These are phyloP conservation scores for Capreolus pygargus DNA, from an alignment of 2,113 vertebrate genomes.

Conservation along the genomic window DNA sequence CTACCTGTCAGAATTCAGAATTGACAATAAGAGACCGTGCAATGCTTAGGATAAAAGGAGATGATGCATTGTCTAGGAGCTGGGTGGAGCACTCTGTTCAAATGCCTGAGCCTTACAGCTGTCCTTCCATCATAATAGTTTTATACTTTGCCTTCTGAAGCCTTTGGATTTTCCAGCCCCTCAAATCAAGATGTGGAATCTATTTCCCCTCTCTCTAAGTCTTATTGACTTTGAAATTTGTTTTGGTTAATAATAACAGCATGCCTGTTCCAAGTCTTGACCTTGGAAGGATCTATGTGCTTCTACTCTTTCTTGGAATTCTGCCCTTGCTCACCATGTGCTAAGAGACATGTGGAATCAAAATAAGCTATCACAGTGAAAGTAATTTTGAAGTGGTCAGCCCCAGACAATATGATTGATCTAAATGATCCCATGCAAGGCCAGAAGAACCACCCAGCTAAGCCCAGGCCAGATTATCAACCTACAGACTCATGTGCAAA, in stretches of 20 bases:
- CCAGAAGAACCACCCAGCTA: not conserved
- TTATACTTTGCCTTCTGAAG: not conserved
- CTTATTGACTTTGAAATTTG: not conserved
- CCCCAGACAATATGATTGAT: not conserved
- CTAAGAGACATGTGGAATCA: not conserved
- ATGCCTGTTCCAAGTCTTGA: not conserved
- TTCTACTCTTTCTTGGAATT: not conserved
- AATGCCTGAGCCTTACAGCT: not conserved
- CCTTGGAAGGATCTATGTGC: not conserved
- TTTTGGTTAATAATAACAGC: not conserved
- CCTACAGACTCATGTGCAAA: not conserved
- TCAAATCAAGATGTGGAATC: not conserved
- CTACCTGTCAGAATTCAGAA: not conserved
- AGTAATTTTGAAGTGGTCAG: conserved; percentile 7
- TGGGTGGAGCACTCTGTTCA: not conserved
- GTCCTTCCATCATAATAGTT: not conserved
- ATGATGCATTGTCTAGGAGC: not conserved
- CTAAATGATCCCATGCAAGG: not conserved
- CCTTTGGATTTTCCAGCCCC: not conserved
- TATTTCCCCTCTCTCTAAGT: not conserved
- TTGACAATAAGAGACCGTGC: not conserved
- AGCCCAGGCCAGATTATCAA: not conserved
- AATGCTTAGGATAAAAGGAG: not conserved
- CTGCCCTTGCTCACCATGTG: not conserved
- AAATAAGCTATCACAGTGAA: not conserved